Evolutionary conservation across 2,888 invertebrate species (phyloP).

Genomic region (Rhyacophila evoluta): DNA sequence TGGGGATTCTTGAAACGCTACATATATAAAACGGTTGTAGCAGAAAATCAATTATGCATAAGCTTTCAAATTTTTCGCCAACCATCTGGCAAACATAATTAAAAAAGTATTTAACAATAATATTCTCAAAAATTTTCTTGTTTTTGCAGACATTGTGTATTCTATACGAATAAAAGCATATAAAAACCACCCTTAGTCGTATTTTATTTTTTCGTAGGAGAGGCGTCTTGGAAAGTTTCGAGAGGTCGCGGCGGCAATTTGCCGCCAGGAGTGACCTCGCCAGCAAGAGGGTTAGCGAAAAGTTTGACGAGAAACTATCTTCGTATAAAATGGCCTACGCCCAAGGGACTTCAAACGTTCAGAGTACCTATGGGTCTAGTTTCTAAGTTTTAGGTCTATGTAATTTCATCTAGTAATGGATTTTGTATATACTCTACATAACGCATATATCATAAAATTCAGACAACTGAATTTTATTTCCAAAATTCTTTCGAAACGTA

Average conservation of each 20-base stretch:
- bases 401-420: not conserved
- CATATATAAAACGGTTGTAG: too few species aligned
- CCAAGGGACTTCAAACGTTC: not conserved
- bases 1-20: too few species aligned
- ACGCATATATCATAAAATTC: too few species aligned
- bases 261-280: conserved; percentile 14
- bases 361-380: not conserved
- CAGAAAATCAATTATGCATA: too few species aligned
- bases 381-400: not conserved
- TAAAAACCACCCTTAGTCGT: conserved; percentile 10
- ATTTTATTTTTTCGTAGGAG: not conserved
- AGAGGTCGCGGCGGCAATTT: conserved; percentile 14
- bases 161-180: not conserved
- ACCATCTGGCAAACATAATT: too few species aligned
- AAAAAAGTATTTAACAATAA: too few species aligned
- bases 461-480: too few species aligned
- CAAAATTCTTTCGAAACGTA: too few species aligned
- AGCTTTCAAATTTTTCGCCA: too few species aligned
- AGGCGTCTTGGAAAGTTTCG: not conserved
- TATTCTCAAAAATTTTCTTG: too few species aligned
- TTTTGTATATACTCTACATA: not conserved
- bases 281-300: not conserved
- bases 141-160: too few species aligned
- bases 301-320: conserved; percentile 16
- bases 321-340: not conserved